These are phyloP conservation scores for Calyptomena viridis DNA, from an alignment of 2,113 vertebrate species.

Conservation along the genomic window DNA sequence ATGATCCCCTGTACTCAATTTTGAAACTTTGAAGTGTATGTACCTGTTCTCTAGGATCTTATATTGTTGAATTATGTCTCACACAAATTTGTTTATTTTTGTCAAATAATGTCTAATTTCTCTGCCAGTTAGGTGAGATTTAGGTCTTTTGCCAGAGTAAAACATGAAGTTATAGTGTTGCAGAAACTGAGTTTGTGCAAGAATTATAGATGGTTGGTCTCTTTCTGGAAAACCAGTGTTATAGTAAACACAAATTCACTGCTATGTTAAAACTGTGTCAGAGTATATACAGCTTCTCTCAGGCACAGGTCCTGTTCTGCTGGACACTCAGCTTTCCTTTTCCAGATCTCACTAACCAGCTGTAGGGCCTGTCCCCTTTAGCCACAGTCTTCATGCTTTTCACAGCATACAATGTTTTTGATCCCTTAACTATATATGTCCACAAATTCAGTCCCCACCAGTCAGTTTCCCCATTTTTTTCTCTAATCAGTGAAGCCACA, in stretches of 20 bases:
- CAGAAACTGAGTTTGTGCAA: neutral
- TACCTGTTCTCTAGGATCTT: constrained; percentile 40
- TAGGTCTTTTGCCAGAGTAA: neutral
- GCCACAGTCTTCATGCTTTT: neutral
- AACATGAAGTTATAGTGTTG: neutral
- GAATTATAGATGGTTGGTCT: neutral
- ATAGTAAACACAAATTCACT: neutral
- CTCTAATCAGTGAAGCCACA: neutral
- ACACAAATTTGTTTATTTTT: constrained; percentile 24
- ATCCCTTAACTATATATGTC: neutral
- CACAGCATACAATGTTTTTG: neutral
- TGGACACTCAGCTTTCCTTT: neutral
- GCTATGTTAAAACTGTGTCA: neutral
- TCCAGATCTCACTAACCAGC: neutral
- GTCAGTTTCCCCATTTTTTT: neutral
- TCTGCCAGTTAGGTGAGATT: neutral
- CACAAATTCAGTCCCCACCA: neutral
- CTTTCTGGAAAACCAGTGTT: neutral
- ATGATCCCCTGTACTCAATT: constrained; percentile 54
- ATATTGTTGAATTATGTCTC: neutral
- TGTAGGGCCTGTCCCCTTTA: neutral
- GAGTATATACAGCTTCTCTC: neutral
- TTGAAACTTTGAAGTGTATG: constrained; percentile 41
- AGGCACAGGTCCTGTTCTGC: neutral
- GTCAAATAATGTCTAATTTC: neutral